Percentiles rank a stretch among this genome's conserved stretches.
These are phyloP conservation scores for Syrrhaptes paradoxus DNA, from an alignment of 2,113 vertebrate species.

Conservation along the genomic window DNA sequence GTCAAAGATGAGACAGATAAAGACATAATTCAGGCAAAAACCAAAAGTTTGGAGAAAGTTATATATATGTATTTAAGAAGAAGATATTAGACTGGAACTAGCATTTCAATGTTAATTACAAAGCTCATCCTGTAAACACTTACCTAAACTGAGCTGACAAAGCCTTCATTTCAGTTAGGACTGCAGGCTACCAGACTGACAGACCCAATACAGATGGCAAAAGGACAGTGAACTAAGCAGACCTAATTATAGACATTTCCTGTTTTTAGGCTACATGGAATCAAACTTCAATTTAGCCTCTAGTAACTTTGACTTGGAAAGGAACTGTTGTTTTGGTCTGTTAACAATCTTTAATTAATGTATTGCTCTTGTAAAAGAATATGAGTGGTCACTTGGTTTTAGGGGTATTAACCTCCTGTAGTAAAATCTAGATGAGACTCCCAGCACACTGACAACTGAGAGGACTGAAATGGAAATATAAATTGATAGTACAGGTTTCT, in stretches of 20 bases:
- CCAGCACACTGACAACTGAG: neutral
- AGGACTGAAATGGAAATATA: neutral
- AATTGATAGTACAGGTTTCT: neutral
- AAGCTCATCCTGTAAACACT: neutral
- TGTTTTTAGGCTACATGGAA: neutral
- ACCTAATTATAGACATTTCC: neutral
- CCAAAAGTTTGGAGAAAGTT: neutral
- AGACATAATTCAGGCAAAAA: neutral
- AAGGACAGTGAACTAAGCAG: neutral
- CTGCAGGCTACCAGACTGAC: neutral
- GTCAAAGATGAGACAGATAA: neutral
- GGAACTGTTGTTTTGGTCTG: neutral
- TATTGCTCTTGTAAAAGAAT: neutral
- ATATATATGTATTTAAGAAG: neutral
- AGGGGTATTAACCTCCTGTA: neutral
- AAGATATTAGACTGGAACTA: neutral
- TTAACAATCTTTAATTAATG: neutral
- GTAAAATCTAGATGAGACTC: neutral
- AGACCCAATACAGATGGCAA: neutral
- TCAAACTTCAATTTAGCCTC: neutral
- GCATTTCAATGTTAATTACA: neutral
- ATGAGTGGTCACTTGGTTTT: neutral
- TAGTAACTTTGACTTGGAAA: neutral
- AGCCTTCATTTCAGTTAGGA: neutral
- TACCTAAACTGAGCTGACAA: neutral